These are phyloP conservation scores for Prostheceraeus crozeri DNA, from an alignment of 2,888 invertebrate genomes.

Conservation along the genomic window DNA sequence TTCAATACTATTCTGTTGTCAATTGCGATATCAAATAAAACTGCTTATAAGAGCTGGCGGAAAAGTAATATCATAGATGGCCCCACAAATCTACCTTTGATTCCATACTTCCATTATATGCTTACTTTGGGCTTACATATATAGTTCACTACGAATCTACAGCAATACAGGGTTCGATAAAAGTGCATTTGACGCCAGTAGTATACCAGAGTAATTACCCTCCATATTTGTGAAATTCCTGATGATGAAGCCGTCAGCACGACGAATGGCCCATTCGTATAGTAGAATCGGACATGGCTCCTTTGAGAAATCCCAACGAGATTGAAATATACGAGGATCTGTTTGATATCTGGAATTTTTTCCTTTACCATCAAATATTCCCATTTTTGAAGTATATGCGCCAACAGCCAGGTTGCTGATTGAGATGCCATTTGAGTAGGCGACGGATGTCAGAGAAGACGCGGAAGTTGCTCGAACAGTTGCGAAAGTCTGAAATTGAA, in stretches of 20 bases:
- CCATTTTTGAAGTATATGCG: too few species aligned
- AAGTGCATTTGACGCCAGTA: too few species aligned
- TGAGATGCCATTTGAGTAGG: constrained; percentile 45
- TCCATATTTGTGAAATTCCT: constrained; percentile 28
- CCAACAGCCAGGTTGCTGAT: constrained; percentile 46
- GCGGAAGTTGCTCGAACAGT: constrained; percentile 45
- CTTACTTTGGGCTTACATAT: too few species aligned
- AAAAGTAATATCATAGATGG: too few species aligned
- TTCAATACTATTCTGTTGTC: too few species aligned
- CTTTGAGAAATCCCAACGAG: constrained; percentile 45
- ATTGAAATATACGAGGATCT: constrained; percentile 38
- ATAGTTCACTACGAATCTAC: too few species aligned
- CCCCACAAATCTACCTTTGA: too few species aligned
- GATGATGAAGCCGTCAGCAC: constrained; percentile 43
- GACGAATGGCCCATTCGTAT: constrained; percentile 45
- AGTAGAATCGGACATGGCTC: constrained; percentile 45
- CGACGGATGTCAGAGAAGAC: constrained; percentile 44
- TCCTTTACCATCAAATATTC: constrained; percentile 43
- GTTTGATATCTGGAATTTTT: constrained; percentile 26
- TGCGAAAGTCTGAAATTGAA: constrained; percentile 43
- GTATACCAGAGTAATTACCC: too few species aligned
- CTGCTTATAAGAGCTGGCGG: too few species aligned
- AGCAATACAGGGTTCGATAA: too few species aligned
- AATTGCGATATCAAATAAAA: too few species aligned
- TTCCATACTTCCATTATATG: too few species aligned